Base-by-base conservation (phyloP, 2,113 vertebrate genomes). In the Nothocercus nigrocapillus region DNA sequence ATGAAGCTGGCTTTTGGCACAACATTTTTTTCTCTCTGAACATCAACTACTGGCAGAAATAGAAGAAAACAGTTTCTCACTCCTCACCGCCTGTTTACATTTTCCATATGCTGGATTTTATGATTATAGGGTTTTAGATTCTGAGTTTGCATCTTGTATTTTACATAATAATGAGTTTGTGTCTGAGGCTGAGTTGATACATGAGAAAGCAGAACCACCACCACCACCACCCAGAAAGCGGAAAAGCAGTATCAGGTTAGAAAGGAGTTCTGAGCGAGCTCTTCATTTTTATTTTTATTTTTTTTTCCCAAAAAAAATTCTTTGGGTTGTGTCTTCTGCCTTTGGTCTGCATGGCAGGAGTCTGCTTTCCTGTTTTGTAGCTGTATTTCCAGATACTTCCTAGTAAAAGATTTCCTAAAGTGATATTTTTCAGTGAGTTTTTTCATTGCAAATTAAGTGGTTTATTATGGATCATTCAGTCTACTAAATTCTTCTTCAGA, bases 111-210 rank as follows among this genome's bases (percentile, higher is more conserved):
- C 95, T 93, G 91, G 94, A 97, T 97, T 98, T 92, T 96, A 95
- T 98, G 96, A 98, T 98, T 98, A 98, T 49, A 97, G 97, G 98
- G 97, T 74, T 97, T 98, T 97, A 96, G 95, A 91, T 96, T 93
- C 78, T 92, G 90, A 93, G 89, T 85, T 97, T 96, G 96, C 90
- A 96, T 97, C 97, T 98, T 97, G 90, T 95, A 95, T 97, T 98
- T 98, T 97, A 98, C 92, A 96, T 97, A 97, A 97, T 96, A 89
- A 96, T 92, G 25, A 96, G 93, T 95, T 97, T 94, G 74, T 85
- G 74, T 95, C 90, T 93, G 93, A 96, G 90, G 91, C 87, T 88
- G 85, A 93, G 82, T 85, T 91, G 92, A 90, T 94, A 96, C 86
- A 94, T 93, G 95, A 95, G 90, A 96, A 95, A 94, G 92, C 86